Evolutionary conservation across 2,797 vertebrate genomes (phyloP), one percentile per base, ranked within the genome.

Genomic region (Cossypha heuglini): DNA sequence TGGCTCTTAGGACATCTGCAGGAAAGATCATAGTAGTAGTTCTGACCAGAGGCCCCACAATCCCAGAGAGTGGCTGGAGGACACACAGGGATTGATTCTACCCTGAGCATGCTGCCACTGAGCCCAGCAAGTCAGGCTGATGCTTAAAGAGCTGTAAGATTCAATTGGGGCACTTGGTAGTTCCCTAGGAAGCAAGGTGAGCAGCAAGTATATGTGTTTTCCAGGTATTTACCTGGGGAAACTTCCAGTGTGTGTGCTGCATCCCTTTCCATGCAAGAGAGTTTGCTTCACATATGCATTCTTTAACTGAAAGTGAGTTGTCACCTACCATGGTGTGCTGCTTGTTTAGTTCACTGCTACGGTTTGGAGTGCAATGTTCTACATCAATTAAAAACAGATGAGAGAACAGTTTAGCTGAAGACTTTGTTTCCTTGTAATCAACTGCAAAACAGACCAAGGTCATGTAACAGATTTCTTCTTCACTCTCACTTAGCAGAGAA

Each of bases 391-490:
- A 96, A 96, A 97, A 95, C 95, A 97, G 94, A 97, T 82, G 94
- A 97, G 93, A 96, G 85, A 96, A 97, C 20, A 45, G 82, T 93
- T 97, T 96, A 93, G 64, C 78, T 79, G 94, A 95, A 96, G 95
- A 97, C 92, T 97, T 96, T 97, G 82, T 95, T 97, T 97, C 94
- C 96, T 97, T 97, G 95, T 96, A 98, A 98, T 97, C 97, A 98
- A 96, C 96, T 96, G 84, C 93, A 97, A 97, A 98, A 93, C 97
- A 97, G 94, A 97, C 94, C 94, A 97, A 97, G 98, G 97, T 98
- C 97, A 92, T 88, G 74, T 88, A 97, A 96, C 97, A 97, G 91
- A 97, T 97, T 97, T 97, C 93, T 97, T 97, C 90, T 92, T 91
- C 89, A 40, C 76, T 96, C 92, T 96, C 94, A 62, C 90, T 96